These are phyloP conservation scores for Diplolepis rosae DNA, from an alignment of 2,888 invertebrate genomes.

Conservation along the genomic window DNA sequence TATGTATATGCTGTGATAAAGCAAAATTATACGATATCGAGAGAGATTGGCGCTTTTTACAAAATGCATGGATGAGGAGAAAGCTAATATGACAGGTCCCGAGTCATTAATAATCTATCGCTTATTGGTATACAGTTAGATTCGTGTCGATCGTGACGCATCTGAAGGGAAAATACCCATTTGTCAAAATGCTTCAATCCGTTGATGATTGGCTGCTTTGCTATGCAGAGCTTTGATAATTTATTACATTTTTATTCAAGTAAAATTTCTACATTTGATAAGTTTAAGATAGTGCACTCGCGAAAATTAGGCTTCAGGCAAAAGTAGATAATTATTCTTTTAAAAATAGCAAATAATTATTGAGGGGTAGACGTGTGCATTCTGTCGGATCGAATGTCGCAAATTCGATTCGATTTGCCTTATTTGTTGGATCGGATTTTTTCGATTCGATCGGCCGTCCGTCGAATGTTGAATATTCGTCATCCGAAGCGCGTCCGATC, in stretches of 20 bases:
- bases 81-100: constrained; percentile 10
- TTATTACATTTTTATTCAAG: not conserved
- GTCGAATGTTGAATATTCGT: no score
- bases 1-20: not conserved
- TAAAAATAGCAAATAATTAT: no score
- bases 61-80: not conserved
- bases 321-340: no score
- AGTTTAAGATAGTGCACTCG: no score
- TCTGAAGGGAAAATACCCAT: constrained; percentile 7
- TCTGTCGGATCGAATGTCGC: no score
- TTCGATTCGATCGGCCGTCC: no score
- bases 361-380: no score
- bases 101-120: constrained; percentile 22
- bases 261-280: no score
- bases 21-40: not conserved
- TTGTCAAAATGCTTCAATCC: constrained; percentile 3
- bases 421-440: no score
- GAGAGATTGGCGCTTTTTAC: not conserved
- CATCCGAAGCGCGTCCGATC: no score
- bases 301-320: no score
- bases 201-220: constrained; percentile 10
- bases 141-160: not conserved
- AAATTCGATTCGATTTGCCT: no score
- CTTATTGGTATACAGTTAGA: constrained; percentile 12
- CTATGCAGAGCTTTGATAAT: constrained; percentile 6